These are phyloP conservation scores for Hipparchia sbordonii DNA, from an alignment of 2,888 invertebrate species.

Conservation along the genomic window DNA sequence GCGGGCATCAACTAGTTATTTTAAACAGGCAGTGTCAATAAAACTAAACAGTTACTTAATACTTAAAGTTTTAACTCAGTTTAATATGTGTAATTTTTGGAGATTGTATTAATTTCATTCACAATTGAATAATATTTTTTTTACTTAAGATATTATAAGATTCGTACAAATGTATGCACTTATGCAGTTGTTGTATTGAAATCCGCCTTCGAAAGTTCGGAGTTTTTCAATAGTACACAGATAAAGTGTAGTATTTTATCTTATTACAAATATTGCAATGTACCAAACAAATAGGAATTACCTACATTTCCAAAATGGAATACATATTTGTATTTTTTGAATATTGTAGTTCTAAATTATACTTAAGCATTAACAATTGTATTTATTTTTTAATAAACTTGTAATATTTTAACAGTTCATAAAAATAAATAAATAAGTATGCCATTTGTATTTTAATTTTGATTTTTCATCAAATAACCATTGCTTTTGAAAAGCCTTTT, in stretches of 20 bases:
- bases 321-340: conserved; percentile 3
- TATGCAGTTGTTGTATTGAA: not conserved
- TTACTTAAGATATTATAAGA: not conserved
- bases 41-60: too few species aligned
- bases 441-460: not conserved
- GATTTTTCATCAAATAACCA: not conserved
- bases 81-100: too few species aligned
- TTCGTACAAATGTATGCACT: not conserved
- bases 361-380: conserved; percentile 34
- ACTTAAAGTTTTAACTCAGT: too few species aligned
- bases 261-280: not conserved
- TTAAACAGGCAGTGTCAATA: too few species aligned
- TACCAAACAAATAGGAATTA: not conserved
- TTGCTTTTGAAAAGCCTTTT: not conserved
- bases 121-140: not conserved
- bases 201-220: not conserved
- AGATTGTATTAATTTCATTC: not conserved
- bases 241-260: not conserved
- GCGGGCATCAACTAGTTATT: too few species aligned
- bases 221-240: not conserved
- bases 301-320: not conserved
- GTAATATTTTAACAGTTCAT: conserved; percentile 33
- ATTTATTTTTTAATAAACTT: conserved; percentile 33
- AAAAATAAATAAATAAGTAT: conserved; percentile 14
- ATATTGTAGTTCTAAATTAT: conserved; percentile 9